These are phyloP conservation scores for Acromyrmex echinatior DNA, from an alignment of 1,140 invertebrate species.

Conservation along the genomic window DNA sequence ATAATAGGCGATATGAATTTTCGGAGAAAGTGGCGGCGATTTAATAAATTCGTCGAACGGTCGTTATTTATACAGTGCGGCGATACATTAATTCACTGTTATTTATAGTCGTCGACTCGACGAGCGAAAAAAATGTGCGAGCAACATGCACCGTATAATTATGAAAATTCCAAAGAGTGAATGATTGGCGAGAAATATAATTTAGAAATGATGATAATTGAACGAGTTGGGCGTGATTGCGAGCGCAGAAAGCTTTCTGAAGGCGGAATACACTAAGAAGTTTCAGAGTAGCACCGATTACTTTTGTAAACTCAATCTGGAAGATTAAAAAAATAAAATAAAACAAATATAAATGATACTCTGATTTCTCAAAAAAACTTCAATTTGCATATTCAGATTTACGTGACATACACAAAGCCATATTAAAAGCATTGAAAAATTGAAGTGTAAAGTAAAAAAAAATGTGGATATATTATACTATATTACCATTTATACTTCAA, in stretches of 20 bases:
- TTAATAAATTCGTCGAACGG: constrained; percentile 27
- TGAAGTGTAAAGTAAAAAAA: background rate
- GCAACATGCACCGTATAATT: constrained; percentile 25
- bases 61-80: constrained; percentile 1
- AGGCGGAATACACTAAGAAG: background rate
- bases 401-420: background rate
- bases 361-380: background rate
- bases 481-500: too few relatives aligned
- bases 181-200: constrained; percentile 55
- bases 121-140: background rate
- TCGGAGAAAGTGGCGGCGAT: constrained; percentile 24
- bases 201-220: constrained; percentile 49
- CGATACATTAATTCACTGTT: constrained; percentile 13
- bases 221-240: background rate
- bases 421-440: background rate
- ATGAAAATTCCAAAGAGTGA: background rate
- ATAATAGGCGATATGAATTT: constrained; percentile 38
- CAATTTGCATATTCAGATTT: constrained; percentile 4
- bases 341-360: background rate
- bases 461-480: background rate
- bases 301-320: background rate
- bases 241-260: background rate
- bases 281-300: background rate
- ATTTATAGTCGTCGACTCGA: constrained; percentile 31
- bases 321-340: background rate